Evolutionary conservation across 2,888 invertebrate genomes (phyloP).

Genomic region (Scaeva pyrastri): DNA sequence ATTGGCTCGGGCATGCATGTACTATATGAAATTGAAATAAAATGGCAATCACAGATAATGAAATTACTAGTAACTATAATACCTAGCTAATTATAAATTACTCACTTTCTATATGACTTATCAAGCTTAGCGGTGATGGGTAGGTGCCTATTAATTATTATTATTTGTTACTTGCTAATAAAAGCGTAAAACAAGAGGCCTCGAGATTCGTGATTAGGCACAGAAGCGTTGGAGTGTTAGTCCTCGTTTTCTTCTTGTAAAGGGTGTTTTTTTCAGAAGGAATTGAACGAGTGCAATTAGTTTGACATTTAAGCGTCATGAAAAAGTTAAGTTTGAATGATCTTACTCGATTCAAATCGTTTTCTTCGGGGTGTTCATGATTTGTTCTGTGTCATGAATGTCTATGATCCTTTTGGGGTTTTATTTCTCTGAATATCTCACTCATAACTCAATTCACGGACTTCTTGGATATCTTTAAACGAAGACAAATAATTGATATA

Average conservation of each 20-base stretch:
- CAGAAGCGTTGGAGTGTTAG: not conserved
- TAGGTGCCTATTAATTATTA: conserved; percentile 38
- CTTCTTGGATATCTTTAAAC: too few species aligned
- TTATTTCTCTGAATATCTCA: too few species aligned
- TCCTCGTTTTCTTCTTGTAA: not conserved
- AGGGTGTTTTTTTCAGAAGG: not conserved
- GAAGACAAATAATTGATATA: too few species aligned
- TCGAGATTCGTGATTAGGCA: conserved; percentile 40
- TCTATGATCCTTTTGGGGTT: too few species aligned
- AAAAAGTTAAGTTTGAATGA: too few species aligned
- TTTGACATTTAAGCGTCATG: too few species aligned
- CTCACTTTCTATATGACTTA: conserved; percentile 36
- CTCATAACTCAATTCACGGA: too few species aligned
- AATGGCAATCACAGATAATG: conserved; percentile 48
- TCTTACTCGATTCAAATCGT: too few species aligned
- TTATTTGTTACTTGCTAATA: conserved; percentile 60
- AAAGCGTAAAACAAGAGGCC: conserved; percentile 55
- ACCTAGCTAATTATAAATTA: conserved; percentile 39
- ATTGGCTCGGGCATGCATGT: not conserved
- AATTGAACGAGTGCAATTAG: too few species aligned
- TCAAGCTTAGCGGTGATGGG: conserved; percentile 15
- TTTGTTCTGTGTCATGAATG: too few species aligned
- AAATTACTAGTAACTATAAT: not conserved
- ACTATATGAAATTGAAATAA: not conserved
- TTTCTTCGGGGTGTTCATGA: too few species aligned